Evolutionary conservation across 2,888 invertebrate genomes (phyloP).

Genomic region (Drosophila cyrtoloma): DNA sequence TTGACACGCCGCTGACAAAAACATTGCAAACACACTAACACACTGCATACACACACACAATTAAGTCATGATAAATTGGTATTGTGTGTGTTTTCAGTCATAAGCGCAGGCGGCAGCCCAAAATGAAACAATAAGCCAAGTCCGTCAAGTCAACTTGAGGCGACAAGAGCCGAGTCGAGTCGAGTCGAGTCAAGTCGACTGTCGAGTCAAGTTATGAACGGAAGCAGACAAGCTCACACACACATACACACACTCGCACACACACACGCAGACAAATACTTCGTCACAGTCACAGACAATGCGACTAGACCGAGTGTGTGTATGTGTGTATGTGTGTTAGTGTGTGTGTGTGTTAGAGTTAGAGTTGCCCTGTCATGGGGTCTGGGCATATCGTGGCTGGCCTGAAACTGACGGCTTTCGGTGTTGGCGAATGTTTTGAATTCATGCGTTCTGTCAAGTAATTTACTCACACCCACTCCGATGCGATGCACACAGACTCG

Average conservation of each 20-base stretch:
- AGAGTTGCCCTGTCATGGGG: conserved; percentile 54
- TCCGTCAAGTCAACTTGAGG: conserved; percentile 80
- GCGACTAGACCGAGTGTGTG: conserved; percentile 65
- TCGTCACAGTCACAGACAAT: conserved; percentile 74
- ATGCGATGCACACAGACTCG: conserved; percentile 46
- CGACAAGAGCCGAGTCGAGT: conserved; percentile 68
- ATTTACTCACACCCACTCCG: conserved; percentile 53
- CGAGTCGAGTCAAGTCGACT: conserved; percentile 24
- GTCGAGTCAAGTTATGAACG: conserved; percentile 62
- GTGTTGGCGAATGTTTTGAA: conserved; percentile 69
- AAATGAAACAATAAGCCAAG: conserved; percentile 82
- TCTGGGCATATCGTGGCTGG: conserved; percentile 32
- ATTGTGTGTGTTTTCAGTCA: conserved; percentile 75
- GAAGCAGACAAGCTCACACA: conserved; percentile 54
- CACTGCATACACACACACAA: conserved; percentile 61
- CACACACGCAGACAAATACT: conserved; percentile 43
- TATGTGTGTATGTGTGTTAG: conserved; percentile 1
- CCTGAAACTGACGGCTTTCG: conserved; percentile 61
- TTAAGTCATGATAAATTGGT: conserved; percentile 81
- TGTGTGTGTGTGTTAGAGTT: conserved; percentile 10
- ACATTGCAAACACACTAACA: conserved; percentile 33
- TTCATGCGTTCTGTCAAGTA: conserved; percentile 74
- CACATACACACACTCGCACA: conserved; percentile 18
- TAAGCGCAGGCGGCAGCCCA: conserved; percentile 64
- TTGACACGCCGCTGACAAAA: conserved; percentile 73